Percentiles rank a stretch among this genome's conserved stretches.
Evolutionary conservation across 2,888 invertebrate species (phyloP).

Genomic region (Ennomos fuscantarius): DNA sequence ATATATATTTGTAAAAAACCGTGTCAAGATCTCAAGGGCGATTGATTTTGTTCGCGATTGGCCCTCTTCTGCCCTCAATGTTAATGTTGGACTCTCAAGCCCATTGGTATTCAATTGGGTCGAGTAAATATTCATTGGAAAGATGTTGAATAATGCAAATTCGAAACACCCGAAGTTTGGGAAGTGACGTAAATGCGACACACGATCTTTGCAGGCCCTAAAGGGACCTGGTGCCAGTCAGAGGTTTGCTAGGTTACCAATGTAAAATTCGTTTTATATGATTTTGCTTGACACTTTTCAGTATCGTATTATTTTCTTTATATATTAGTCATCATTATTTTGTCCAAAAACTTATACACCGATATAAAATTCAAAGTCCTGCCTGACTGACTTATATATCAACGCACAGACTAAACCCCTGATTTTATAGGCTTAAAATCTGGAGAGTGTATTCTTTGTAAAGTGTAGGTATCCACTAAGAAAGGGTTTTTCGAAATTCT

Average conservation of each 20-base stretch:
- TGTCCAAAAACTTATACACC: too few species aligned
- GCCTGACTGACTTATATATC: too few species aligned
- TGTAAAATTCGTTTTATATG: slow-evolving; percentile 4
- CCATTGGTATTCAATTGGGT: slow-evolving; percentile 57
- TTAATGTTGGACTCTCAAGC: slow-evolving; percentile 48
- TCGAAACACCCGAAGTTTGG: slow-evolving; percentile 52
- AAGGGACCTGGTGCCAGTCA: slow-evolving; percentile 13
- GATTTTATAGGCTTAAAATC: too few species aligned
- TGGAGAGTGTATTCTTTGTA: too few species aligned
- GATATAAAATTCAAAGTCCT: too few species aligned
- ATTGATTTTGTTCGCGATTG: slow-evolving; percentile 41
- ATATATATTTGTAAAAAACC: slow-evolving; percentile 25
- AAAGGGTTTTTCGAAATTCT: too few species aligned
- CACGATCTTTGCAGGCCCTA: slow-evolving; percentile 43
- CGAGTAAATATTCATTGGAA: slow-evolving; percentile 59
- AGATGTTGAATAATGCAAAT: slow-evolving; percentile 59
- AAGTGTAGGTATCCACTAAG: too few species aligned
- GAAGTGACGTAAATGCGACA: slow-evolving; percentile 51
- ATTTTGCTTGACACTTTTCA: too few species aligned
- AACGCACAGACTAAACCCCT: too few species aligned
- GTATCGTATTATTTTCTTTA: too few species aligned
- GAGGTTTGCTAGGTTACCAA: slow-evolving; percentile 15
- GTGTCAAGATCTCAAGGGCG: slow-evolving; percentile 38
- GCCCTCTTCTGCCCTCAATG: slow-evolving; percentile 35
- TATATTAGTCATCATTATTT: too few species aligned